Evolutionary conservation across 35 echinoderm and acorn worm genomes (phyloP).

Genomic region (Acanthaster planci): DNA sequence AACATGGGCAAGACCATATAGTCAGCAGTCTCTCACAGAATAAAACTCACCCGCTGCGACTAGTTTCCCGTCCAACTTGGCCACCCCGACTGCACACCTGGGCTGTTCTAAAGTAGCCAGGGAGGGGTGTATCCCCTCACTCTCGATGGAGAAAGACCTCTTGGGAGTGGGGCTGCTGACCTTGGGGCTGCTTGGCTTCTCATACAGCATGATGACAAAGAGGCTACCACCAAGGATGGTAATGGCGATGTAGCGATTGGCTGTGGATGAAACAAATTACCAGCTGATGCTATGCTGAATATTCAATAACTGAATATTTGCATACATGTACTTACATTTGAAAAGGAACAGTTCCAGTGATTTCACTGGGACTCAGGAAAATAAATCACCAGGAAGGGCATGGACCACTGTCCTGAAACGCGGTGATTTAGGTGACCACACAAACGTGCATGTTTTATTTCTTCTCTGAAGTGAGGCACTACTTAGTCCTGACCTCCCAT

Average conservation of each 20-base stretch:
- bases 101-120: constrained; percentile 73
- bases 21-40: too few relatives aligned
- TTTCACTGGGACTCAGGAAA: too few relatives aligned
- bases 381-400: too few relatives aligned
- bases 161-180: constrained; percentile 42
- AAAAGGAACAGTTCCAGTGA: too few relatives aligned
- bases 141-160: constrained; percentile 79
- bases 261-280: constrained; percentile 34
- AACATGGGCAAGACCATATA: too few relatives aligned
- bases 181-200: constrained; percentile 59
- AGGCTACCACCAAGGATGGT: constrained; percentile 62
- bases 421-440: too few relatives aligned
- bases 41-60: constrained; percentile 76
- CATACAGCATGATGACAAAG: constrained; percentile 63
- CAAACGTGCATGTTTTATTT: not conserved
- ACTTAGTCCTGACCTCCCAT: constrained; percentile 84
- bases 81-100: constrained; percentile 78
- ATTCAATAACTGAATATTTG: too few relatives aligned
- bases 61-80: constrained; percentile 70
- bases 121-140: constrained; percentile 66
- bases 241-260: constrained; percentile 74
- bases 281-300: not conserved
- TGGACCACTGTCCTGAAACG: too few relatives aligned
- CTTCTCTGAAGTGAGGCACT: not conserved
- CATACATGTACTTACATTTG: too few relatives aligned